These are phyloP conservation scores for Drosophila tripunctata DNA, from an alignment of 2,888 invertebrate genomes.

Conservation along the genomic window DNA sequence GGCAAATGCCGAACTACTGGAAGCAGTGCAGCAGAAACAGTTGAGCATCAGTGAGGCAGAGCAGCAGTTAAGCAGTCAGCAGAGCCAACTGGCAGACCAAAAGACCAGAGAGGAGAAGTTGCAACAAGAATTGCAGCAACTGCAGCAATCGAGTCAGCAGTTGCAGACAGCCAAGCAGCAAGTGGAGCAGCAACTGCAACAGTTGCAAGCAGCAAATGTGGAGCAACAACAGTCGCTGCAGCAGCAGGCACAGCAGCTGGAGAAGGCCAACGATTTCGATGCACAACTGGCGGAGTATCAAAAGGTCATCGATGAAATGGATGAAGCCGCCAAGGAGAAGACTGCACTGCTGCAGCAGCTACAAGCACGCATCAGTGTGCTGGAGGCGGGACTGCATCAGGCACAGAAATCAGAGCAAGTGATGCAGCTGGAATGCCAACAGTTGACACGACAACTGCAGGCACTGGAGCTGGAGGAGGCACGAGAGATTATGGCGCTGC, in stretches of 20 bases:
- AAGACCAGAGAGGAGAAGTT: conserved; percentile 51
- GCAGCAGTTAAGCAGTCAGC: conserved; percentile 18
- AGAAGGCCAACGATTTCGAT: conserved; percentile 58
- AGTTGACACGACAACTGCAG: conserved; percentile 63
- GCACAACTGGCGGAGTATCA: conserved; percentile 71
- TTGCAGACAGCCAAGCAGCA: conserved; percentile 28
- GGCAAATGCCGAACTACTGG: conserved; percentile 52
- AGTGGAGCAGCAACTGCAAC: conserved; percentile 49
- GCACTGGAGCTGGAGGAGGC: conserved; percentile 67
- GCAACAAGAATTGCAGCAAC: conserved; percentile 31
- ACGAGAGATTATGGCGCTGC: conserved; percentile 66
- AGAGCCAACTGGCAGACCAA: conserved; percentile 34
- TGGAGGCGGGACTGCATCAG: conserved; percentile 53
- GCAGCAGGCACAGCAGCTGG: conserved; percentile 46
- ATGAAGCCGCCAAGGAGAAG: conserved; percentile 62
- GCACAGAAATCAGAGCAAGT: conserved; percentile 52
- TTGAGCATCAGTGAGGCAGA: conserved; percentile 15
- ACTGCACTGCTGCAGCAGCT: conserved; percentile 48
- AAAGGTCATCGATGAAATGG: conserved; percentile 79
- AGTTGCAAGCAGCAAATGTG: conserved; percentile 48
- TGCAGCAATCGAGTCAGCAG: conserved; percentile 40
- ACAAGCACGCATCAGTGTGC: conserved; percentile 48
- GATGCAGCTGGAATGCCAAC: conserved; percentile 49
- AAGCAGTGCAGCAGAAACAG: conserved; percentile 32
- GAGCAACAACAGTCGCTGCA: conserved; percentile 41